Percentiles rank a stretch among this genome's conserved stretches.
phyloP scores from a whole-genome alignment of 2,113 vertebrate genomes.

The Corapipo altera region DNA sequence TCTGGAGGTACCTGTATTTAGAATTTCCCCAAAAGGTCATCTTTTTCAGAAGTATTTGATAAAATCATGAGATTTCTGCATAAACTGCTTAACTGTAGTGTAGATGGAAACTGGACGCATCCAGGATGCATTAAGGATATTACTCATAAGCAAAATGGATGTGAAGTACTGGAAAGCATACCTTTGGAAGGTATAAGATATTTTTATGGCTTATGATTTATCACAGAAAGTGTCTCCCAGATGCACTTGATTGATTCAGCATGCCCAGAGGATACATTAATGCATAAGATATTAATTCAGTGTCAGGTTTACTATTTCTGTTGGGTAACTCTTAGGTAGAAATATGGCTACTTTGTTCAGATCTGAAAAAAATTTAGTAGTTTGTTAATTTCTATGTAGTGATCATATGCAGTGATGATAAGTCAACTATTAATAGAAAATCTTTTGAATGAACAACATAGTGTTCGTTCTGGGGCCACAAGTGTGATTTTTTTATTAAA shows the following conservation, averaged over 20 bases:
- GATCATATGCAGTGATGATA: background rate
- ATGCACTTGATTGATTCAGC: background rate
- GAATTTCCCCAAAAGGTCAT: background rate
- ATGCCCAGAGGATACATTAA: background rate
- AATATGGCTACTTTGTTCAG: background rate
- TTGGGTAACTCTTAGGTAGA: background rate
- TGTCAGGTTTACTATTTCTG: background rate
- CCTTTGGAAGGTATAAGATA: background rate
- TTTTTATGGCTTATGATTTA: background rate
- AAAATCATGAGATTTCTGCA: background rate
- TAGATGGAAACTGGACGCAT: background rate
- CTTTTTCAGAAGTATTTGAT: background rate
- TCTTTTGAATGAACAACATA: background rate
- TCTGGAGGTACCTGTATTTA: background rate
- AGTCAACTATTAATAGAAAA: background rate
- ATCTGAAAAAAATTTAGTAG: background rate
- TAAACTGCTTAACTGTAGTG: background rate
- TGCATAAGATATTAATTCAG: background rate
- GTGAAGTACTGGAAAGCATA: background rate
- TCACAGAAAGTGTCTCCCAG: background rate
- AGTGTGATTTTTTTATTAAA: background rate
- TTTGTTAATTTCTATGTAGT: background rate
- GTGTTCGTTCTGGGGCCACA: background rate
- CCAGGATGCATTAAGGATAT: background rate
- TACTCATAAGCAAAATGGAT: fast-evolving